phyloP scores from a whole-genome alignment of 2,797 vertebrate species.

The Sciurus carolinensis region DNA sequence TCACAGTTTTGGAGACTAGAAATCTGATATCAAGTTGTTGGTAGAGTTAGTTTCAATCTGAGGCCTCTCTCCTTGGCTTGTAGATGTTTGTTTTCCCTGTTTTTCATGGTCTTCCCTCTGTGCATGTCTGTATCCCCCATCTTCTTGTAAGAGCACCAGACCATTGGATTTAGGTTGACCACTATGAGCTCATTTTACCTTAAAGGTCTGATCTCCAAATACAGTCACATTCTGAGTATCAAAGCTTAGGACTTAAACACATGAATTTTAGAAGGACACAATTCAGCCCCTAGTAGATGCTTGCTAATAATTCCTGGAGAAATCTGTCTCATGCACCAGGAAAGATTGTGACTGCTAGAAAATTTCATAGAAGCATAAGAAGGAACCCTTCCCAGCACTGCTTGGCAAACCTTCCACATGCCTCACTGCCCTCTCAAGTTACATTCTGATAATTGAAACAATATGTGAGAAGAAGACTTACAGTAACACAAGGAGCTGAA shows the following conservation, averaged over 20 bases:
- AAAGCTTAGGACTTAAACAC: background rate
- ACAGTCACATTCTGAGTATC: background rate
- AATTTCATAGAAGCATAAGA: background rate
- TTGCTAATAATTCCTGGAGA: background rate
- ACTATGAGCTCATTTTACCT: background rate
- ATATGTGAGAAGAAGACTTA: no score
- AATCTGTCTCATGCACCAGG: background rate
- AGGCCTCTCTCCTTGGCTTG: background rate
- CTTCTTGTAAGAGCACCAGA: background rate
- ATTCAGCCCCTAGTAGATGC: background rate
- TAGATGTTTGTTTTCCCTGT: background rate
- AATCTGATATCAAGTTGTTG: background rate
- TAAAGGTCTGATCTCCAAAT: background rate
- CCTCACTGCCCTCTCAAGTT: background rate
- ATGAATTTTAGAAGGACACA: background rate
- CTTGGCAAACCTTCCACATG: background rate
- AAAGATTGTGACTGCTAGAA: background rate
- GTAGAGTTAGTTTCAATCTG: background rate
- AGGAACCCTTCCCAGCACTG: background rate
- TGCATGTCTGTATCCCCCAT: background rate
- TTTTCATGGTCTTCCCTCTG: background rate
- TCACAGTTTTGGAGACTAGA: background rate
- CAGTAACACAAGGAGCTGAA: no score
- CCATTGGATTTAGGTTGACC: no score
- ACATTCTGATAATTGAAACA: background rate